Evolutionary conservation across 1,140 invertebrate species (phyloP).

Genomic region (Scylla paramamosain): DNA sequence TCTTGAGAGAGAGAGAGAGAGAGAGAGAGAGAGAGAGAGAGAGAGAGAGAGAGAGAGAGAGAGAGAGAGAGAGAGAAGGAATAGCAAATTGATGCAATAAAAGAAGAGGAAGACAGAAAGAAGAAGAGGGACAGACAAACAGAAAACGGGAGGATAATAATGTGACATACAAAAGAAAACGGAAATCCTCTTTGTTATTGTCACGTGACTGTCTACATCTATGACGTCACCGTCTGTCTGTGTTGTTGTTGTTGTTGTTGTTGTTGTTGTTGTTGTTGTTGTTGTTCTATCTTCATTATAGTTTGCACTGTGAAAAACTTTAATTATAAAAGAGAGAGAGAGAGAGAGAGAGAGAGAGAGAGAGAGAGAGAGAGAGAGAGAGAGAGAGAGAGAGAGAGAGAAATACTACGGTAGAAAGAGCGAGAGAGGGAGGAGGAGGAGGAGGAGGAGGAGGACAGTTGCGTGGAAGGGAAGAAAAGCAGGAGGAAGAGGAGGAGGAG

Average conservation of each 20-base stretch:
- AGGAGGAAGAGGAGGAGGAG: background rate
- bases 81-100: too few species aligned
- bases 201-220: background rate
- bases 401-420: background rate
- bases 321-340: too few species aligned
- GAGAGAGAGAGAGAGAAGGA: too few species aligned
- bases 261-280: too few species aligned
- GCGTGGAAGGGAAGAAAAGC: background rate
- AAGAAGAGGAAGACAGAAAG: too few species aligned
- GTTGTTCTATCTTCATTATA: too few species aligned
- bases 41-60: too few species aligned
- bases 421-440: background rate
- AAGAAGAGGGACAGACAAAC: background rate
- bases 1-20: too few species aligned
- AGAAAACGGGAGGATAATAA: background rate
- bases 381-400: background rate
- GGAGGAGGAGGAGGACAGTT: background rate
- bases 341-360: background rate
- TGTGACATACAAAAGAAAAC: background rate
- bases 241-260: too few species aligned
- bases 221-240: background rate
- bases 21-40: too few species aligned
- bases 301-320: too few species aligned
- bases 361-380: constrained; percentile 1
- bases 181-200: background rate